phyloP scores from a whole-genome alignment of 2,888 invertebrate genomes.

The Rotaria magnacalcarata region DNA sequence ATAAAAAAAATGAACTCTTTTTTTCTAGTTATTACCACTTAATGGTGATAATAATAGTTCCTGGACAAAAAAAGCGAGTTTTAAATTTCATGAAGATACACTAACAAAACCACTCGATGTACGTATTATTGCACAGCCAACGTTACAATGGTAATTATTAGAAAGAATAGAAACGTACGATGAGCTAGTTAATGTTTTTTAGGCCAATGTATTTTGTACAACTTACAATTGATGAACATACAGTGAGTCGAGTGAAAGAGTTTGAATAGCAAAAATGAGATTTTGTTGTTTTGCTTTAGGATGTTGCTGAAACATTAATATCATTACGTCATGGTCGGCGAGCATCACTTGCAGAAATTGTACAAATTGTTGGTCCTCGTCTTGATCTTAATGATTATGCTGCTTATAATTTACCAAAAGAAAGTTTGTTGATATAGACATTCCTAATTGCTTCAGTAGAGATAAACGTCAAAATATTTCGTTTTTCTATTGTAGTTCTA shows the following conservation, averaged over 20 bases:
- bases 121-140: slow-evolving; percentile 4
- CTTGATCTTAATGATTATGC: slow-evolving; percentile 2
- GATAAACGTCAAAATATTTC: not conserved
- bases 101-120: slow-evolving; percentile 22
- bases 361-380: slow-evolving; percentile 10
- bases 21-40: not conserved
- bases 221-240: slow-evolving; percentile 22
- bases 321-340: not conserved
- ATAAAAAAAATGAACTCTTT: not conserved
- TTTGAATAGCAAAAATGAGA: too few species aligned
- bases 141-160: not conserved
- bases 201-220: slow-evolving; percentile 34
- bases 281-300: not conserved
- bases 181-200: not conserved
- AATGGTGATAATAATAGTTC: slow-evolving; percentile 23
- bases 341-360: slow-evolving; percentile 6
- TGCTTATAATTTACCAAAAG: slow-evolving; percentile 18
- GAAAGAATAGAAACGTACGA: not conserved
- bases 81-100: slow-evolving; percentile 8
- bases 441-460: not conserved
- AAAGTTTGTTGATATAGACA: not conserved
- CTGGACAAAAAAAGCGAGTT: slow-evolving; percentile 4
- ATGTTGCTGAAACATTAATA: slow-evolving; percentile 27
- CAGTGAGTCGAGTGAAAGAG: not conserved
- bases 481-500: not conserved